phyloP scores from a whole-genome alignment of 1,140 invertebrate genomes.

The Bursaphelenchus mucronatus region DNA sequence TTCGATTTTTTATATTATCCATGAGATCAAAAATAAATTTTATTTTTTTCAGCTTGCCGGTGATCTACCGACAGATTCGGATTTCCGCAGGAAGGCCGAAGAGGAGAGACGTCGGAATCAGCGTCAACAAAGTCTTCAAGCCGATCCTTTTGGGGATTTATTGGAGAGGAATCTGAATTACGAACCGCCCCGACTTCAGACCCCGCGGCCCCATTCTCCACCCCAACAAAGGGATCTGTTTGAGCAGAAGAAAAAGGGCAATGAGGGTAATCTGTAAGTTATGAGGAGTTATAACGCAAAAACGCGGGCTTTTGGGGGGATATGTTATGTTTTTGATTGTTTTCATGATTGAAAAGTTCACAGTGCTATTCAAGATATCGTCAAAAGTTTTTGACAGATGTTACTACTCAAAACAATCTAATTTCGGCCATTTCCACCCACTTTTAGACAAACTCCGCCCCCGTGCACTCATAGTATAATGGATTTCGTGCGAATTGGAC shows the following conservation, averaged over 20 bases:
- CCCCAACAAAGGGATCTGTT: conserved; percentile 4
- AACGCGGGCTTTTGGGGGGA: no score
- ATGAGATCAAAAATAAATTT: background rate
- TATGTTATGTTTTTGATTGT: no score
- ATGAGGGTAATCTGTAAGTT: background rate
- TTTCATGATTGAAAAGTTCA: no score
- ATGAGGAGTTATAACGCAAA: conserved; percentile 20
- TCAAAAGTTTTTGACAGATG: no score
- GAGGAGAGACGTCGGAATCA: conserved; percentile 12
- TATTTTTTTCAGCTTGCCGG: conserved; percentile 24
- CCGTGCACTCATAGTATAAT: no score
- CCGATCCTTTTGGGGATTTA: conserved; percentile 1
- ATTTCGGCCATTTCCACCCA: no score
- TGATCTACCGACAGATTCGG: conserved; percentile 20
- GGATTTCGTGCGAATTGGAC: no score
- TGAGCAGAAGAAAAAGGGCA: background rate
- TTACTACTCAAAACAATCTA: no score
- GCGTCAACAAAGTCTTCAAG: no score
- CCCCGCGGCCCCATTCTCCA: background rate
- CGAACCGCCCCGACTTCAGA: conserved; percentile 3
- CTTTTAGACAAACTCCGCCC: no score
- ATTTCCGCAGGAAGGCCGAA: conserved; percentile 5
- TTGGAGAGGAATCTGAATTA: background rate
- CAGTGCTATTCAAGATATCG: no score
- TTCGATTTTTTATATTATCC: no score